Base-by-base conservation (phyloP, 2,113 vertebrate genomes). In the Ondatra zibethicus region DNA sequence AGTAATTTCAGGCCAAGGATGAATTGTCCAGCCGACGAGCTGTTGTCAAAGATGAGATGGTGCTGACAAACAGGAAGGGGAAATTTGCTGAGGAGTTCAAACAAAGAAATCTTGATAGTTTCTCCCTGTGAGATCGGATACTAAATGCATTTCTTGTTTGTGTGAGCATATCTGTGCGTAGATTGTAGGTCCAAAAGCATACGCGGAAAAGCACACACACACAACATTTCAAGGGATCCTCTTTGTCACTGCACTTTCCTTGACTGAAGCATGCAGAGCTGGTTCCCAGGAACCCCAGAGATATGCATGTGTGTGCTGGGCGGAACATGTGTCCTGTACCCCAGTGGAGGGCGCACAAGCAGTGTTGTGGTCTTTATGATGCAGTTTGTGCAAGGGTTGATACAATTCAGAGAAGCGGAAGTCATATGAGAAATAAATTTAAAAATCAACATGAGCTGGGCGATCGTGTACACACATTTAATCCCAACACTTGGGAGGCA, bases 371-470 rank as follows among this genome's bases (percentile, higher is more conserved):
- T 70, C 84, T 78, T 72, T 76, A 47, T 31, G 3, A 77, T 45
- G 90, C 88, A 68, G 91, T 89, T 70, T 95, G 31, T 89, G 31
- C 16, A 85, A 5, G 63, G 21, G 36, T 73, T 55, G 81, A 68
- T 94, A 63, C 88, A 50, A 14, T 33, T 88, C 88, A 31, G 80
- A 72, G 61, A 96, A 91, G 61, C 92, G 73, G 58, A 92, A 95
- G 68, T 94, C 39, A 84, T 73, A 10, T 58, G 73, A 96, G 21
- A 96, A 29, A 47, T 86, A 33, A 31, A 68, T 66, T 86, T 76
- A 70, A 91, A 96, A 81, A 17, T 47, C 23, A 68, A 42, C 50
- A 78, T 55, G 4, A 88, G 58, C 58, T 58, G 58, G 58, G 58
- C 19, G 1, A 58, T 58, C 7, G 19, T 58, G 19, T 58, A 19